A percentile compares a stretch with the other conserved stretches of the same genome.
Evolutionary conservation across 1,140 invertebrate genomes (phyloP).

Genomic region (Leptinotarsa defecta): DNA sequence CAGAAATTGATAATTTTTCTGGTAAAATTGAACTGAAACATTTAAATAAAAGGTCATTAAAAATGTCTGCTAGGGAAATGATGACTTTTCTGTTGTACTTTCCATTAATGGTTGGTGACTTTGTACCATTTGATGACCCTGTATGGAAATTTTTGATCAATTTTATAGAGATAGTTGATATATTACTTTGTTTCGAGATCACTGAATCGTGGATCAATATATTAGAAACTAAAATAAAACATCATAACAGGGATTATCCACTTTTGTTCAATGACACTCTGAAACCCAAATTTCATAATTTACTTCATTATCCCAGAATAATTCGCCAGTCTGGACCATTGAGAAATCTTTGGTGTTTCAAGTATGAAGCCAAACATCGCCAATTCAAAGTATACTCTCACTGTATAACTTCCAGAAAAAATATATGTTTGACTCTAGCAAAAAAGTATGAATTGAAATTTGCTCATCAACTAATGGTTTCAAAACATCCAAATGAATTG

Average conservation of each 20-base stretch:
- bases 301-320: constrained; percentile 42
- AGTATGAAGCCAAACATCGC: constrained; percentile 16
- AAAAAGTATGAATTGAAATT: constrained; percentile 25
- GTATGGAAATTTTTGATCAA: constrained; percentile 42
- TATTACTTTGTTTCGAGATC: constrained; percentile 23
- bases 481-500: background rate
- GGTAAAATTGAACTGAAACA: constrained; percentile 27
- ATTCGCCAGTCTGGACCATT: constrained; percentile 43
- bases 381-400: constrained; percentile 16
- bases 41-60: constrained; percentile 37
- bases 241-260: constrained; percentile 18
- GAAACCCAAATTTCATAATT: constrained; percentile 45
- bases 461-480: background rate
- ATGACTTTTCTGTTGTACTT: constrained; percentile 41
- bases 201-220: background rate
- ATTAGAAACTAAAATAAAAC: constrained; percentile 20
- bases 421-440: constrained; percentile 20
- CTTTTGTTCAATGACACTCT: constrained; percentile 31
- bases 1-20: constrained; percentile 35
- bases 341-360: constrained; percentile 23
- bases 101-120: constrained; percentile 42
- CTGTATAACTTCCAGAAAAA: constrained; percentile 18
- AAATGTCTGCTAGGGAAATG: constrained; percentile 48
- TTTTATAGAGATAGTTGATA: constrained; percentile 32
- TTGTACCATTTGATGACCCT: constrained; percentile 32